Conservation (phyloP, 2,888 invertebrate genomes). For the Branchellion lobata region DNA sequence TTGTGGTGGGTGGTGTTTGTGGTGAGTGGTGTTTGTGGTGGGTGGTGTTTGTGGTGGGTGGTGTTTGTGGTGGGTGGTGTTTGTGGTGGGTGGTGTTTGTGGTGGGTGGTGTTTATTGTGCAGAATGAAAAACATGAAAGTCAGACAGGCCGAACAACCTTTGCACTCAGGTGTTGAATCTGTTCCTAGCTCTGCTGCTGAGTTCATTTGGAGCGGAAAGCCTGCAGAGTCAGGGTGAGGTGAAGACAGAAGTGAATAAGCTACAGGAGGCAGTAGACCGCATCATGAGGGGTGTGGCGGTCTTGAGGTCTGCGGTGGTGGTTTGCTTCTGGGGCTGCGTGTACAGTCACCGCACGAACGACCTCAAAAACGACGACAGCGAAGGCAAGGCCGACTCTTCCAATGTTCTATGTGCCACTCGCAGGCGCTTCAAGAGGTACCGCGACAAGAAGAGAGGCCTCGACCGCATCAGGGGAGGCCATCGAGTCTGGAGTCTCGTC, state of each 20-base stretch:
- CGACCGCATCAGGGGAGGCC: slow-evolving; percentile 19
- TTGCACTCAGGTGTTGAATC: slow-evolving; percentile 96
- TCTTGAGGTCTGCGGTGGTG: slow-evolving; percentile 53
- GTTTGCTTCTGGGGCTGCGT: slow-evolving; percentile 57
- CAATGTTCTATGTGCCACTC: neutral
- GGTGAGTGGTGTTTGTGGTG: no score
- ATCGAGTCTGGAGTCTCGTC: slow-evolving; percentile 32
- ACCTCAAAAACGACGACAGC: neutral
- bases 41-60: no score
- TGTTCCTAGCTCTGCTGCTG: slow-evolving; percentile 98
- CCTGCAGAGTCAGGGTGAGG: slow-evolving; percentile 72
- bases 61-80: no score
- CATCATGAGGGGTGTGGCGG: slow-evolving; percentile 67
- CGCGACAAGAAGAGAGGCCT: neutral
- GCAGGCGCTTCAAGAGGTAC: slow-evolving; percentile 29
- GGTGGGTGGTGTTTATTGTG: no score
- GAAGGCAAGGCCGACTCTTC: neutral
- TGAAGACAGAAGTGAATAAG: slow-evolving; percentile 80
- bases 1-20: no score
- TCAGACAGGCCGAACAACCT: no score
- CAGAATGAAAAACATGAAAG: no score
- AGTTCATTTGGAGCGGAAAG: slow-evolving; percentile 96
- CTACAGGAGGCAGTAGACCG: slow-evolving; percentile 94
- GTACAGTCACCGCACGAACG: neutral
- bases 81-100: no score